Percentiles rank a stretch among this genome's conserved stretches.
These are phyloP conservation scores for Cotesia glomerata DNA, from an alignment of 1,140 invertebrate genomes.

Conservation along the genomic window DNA sequence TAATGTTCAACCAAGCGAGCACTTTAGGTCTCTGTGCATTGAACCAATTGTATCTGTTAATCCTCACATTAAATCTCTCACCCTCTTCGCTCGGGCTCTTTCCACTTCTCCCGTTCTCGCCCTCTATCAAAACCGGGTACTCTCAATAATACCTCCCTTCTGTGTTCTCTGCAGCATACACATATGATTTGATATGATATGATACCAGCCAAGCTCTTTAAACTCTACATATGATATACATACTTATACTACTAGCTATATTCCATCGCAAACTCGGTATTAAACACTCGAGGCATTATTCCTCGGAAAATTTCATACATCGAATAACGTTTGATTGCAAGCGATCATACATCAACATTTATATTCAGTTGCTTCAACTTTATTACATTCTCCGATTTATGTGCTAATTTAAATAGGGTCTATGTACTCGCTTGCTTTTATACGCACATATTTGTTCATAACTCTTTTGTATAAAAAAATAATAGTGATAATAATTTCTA, in stretches of 20 bases:
- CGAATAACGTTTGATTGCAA: conserved; percentile 16
- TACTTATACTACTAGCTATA: not conserved
- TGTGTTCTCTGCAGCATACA: too few relatives aligned
- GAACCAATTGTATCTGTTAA: conserved; percentile 19
- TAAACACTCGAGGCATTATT: conserved; percentile 16
- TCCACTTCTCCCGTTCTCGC: too few relatives aligned
- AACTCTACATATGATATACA: too few relatives aligned
- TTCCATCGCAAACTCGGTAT: not conserved
- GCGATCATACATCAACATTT: not conserved
- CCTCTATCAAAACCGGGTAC: not conserved
- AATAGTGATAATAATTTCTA: not conserved
- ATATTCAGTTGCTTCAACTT: not conserved
- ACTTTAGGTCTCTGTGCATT: conserved; percentile 2
- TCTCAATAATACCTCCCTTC: not conserved
- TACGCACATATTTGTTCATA: too few relatives aligned
- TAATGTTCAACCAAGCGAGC: conserved; percentile 38
- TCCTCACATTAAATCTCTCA: conserved; percentile 6
- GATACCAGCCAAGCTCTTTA: not conserved
- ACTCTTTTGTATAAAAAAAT: not conserved
- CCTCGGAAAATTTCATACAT: conserved; percentile 19
- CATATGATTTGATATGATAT: too few relatives aligned
- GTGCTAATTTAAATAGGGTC: not conserved
- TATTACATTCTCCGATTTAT: conserved; percentile 2
- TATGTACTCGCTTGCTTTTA: not conserved
- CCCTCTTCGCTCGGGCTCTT: not conserved